phyloP scores from a whole-genome alignment of 2,797 vertebrate genomes.

The Scarus forsteni region DNA sequence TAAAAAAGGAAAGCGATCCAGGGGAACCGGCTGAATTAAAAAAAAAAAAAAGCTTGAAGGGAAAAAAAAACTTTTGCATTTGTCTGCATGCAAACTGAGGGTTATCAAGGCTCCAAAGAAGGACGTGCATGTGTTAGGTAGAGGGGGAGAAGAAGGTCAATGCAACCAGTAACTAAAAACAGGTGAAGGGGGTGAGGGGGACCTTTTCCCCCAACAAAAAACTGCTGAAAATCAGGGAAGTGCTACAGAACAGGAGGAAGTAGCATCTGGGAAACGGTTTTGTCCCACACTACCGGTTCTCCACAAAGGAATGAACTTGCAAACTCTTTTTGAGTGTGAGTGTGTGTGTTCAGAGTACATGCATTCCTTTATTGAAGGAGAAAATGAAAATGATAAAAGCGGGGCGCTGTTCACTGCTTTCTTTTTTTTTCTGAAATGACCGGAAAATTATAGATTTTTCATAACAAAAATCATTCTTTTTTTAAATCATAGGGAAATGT shows the following conservation, averaged over 20 bases:
- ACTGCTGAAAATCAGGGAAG: slow-evolving; percentile 83
- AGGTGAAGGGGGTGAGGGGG: slow-evolving; percentile 80
- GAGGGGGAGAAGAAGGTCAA: slow-evolving; percentile 90
- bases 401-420: slow-evolving; percentile 69
- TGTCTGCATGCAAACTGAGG: slow-evolving; percentile 98
- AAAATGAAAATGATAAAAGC: slow-evolving; percentile 87
- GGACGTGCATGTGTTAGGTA: slow-evolving; percentile 98
- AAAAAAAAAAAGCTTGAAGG: slow-evolving; percentile 82
- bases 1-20: slow-evolving; percentile 85
- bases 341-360: slow-evolving; percentile 87
- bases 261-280: slow-evolving; percentile 80
- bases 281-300: slow-evolving; percentile 88
- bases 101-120: slow-evolving; percentile 97
- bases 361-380: slow-evolving; percentile 92
- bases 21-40: slow-evolving; percentile 84
- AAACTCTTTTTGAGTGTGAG: slow-evolving; percentile 87
- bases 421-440: slow-evolving; percentile 69
- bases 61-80: slow-evolving; percentile 87
- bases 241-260: slow-evolving; percentile 83
- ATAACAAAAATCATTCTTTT: slow-evolving; percentile 85
- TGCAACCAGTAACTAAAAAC: slow-evolving; percentile 95
- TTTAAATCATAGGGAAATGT: slow-evolving; percentile 86
- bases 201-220: slow-evolving; percentile 82
- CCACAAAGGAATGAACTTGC: slow-evolving; percentile 89
- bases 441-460: slow-evolving; percentile 81